Evolutionary conservation across 2,113 vertebrate species (phyloP), one percentile per base, ranked within the genome.

Genomic region (Sinosuthora webbiana): DNA sequence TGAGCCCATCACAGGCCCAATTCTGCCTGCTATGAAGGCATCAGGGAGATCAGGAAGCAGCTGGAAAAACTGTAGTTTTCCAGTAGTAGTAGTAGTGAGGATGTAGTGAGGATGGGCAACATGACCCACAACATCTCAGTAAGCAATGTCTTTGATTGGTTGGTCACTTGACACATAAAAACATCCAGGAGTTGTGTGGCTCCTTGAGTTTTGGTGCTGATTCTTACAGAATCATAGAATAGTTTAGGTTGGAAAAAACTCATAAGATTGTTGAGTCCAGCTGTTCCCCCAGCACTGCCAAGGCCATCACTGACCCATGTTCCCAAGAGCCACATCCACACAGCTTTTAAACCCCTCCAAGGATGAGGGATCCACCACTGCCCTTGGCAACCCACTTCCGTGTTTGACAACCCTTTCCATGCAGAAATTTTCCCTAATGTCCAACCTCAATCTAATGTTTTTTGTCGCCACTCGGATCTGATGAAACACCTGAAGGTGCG

Each of bases 221-320:
- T 90, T 87, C 15, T 59, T 76, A 9, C 0, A 2, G 56, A 76
- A 47, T 52, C 16, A 5, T 22, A 6, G 30, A 70, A 53, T 35
- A 20, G 8, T 45, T 85, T 57, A 13, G 9, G 18, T 69, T 70
- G 23, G 24, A 37, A 81, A 63, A 64, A n/a, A 15, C 18, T 50
- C 6, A 0, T 37, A 53, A 80, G 17, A 17, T 35, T 25, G 30
- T 42, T 0, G 0, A 27, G 18, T 68, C 15, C 3, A 16, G 2
- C 41, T 11, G 10, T 53, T 33, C 45, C 23, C 15, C 9, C 60
- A 67, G 24, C 31, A n/a, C 13, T 10, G 24, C 41, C 37, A 27
- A 55, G 42, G 13, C 31, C 41, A 31, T 11, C 41, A 19, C 31
- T 67, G 10, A 31, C 16, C 47, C 11, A 2, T 30, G 30, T 52